A percentile compares a stretch with the other conserved stretches of the same genome.
These are phyloP conservation scores for Armadillidium nasatum DNA, from an alignment of 1,140 invertebrate species.

Conservation along the genomic window DNA sequence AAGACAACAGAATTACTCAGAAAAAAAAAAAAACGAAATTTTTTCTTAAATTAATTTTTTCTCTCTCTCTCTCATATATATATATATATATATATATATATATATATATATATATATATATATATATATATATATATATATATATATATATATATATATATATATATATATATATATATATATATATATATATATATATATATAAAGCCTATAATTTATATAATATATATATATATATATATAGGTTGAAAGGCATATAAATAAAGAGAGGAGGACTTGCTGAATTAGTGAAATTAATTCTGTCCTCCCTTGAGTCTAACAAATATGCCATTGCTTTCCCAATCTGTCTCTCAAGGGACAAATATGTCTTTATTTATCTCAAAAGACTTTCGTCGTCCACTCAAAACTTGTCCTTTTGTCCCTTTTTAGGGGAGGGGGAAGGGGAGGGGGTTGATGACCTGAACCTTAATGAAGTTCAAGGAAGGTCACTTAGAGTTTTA, in stretches of 20 bases:
- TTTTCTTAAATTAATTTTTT: too few species aligned
- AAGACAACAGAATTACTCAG: too few species aligned
- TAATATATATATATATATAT: not conserved
- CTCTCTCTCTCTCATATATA: too few species aligned
- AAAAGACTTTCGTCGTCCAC: not conserved
- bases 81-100: not conserved
- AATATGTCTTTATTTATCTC: conserved; percentile 7
- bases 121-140: not conserved
- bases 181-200: conserved; percentile 2
- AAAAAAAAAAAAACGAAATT: too few species aligned
- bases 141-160: conserved; percentile 11
- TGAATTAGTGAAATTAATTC: not conserved
- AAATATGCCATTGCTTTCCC: not conserved
- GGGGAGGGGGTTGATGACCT: not conserved
- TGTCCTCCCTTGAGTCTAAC: not conserved
- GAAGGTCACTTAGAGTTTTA: too few species aligned
- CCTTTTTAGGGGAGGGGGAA: not conserved
- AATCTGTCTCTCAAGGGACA: not conserved
- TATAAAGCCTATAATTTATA: not conserved
- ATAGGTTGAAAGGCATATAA: not conserved
- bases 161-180: not conserved
- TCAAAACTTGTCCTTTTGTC: not conserved
- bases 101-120: not conserved
- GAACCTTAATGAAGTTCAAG: too few species aligned
- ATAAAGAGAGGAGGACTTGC: not conserved